Conservation (phyloP, 2,888 invertebrate species). For the Acronicta psi region DNA sequence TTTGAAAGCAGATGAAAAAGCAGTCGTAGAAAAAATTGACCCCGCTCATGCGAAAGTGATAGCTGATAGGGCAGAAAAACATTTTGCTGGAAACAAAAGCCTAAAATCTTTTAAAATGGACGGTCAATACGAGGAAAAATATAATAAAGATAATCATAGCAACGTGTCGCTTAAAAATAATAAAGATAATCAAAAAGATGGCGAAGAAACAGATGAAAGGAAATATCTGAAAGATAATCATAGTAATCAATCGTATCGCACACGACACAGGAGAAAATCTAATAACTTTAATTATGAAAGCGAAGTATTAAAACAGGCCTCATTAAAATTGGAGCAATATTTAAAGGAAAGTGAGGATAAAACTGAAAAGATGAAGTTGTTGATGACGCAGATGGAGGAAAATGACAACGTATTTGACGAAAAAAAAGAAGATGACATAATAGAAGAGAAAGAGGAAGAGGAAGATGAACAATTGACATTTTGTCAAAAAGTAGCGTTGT, state of each 20-base stretch:
- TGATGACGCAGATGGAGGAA: conserved; percentile 68
- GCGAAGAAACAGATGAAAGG: conserved; percentile 80
- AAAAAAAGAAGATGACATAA: conserved; percentile 54
- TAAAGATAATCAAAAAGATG: conserved; percentile 77
- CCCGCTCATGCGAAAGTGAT: conserved; percentile 79
- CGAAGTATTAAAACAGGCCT: conserved; percentile 88
- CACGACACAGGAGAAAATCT: conserved; percentile 78
- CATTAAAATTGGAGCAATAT: conserved; percentile 86
- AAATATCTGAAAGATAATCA: conserved; percentile 84
- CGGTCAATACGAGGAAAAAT: conserved; percentile 79
- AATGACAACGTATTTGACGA: conserved; percentile 73
- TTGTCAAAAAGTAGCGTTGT: conserved; percentile 89
- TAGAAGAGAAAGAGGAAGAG: conserved; percentile 61
- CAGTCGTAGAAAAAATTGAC: conserved; percentile 79
- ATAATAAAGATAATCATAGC: conserved; percentile 80
- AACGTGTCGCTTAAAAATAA: conserved; percentile 77
- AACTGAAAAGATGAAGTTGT: conserved; percentile 71
- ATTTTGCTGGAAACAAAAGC: conserved; percentile 76
- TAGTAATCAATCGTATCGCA: conserved; percentile 80
- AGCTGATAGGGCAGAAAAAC: conserved; percentile 78
- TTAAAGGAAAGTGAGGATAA: conserved; percentile 77
- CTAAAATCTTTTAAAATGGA: conserved; percentile 82
- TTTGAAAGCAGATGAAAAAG: conserved; percentile 86
- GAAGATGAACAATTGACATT: conserved; percentile 75
- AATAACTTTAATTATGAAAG: conserved; percentile 90